Base-by-base conservation (phyloP, 1,140 invertebrate genomes). In the Laodelphax striatellus region DNA sequence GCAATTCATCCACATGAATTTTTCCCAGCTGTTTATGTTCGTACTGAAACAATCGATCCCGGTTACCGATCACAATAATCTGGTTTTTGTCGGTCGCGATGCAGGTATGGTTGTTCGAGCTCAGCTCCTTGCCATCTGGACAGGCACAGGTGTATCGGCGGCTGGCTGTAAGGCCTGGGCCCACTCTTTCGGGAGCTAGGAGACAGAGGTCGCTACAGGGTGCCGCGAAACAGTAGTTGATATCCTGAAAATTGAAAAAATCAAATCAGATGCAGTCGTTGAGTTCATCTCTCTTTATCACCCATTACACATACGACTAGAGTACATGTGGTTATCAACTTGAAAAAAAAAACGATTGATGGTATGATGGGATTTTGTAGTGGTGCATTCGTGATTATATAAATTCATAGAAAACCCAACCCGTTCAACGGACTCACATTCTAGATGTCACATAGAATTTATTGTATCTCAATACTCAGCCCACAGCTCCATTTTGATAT, bases 141-240 rank as follows among this genome's bases (percentile, higher is more conserved):
- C 93, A 97, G 6, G 80, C 83, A 72, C 93, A 97, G 0, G 76
- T 76, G 66, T 82, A 84, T 0, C 56, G 55, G 34, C 34, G 34
- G 34, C 34, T 5, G 54, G 24, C 0, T 8, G 34, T 1, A 9
- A 9, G 52, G 28, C 70, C 75, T 0, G 67, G 73, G 11, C 43
- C 19, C 9, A 9, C n/a, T 24, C 43, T 19, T 21, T 73, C 73
- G 0, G 82, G 81, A 5, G 80, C 80, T 31, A 95, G 70, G 1
- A 96, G 71, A 67, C 93, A 96, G 17, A 96, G 69, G 68, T 95
- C 85, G 19, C 82, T 84, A 69, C 93, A 96, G 1, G 75, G 69
- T 34, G 79, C 72, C 50, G 73, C 64, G 17, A 68, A 67, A 70
- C 93, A 97, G 6, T 87, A 85, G 75, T 92, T 90, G 0, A 13